Conservation (phyloP, 2,113 vertebrate species). For the Eptesicus fuscus region DNA sequence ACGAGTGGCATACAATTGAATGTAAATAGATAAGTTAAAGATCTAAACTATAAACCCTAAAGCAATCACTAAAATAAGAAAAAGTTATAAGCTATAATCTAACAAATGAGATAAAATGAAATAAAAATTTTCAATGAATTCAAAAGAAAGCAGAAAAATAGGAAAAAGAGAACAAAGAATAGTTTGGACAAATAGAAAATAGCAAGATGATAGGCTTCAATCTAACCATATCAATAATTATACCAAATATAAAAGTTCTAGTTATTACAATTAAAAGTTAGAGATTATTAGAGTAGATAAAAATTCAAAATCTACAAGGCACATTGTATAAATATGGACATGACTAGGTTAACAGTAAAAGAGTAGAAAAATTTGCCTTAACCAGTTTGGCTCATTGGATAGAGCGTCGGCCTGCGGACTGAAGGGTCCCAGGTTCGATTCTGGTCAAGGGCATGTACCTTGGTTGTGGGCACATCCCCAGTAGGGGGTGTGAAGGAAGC, state of each 20-base stretch:
- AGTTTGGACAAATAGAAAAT: not conserved
- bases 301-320: not conserved
- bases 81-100: not conserved
- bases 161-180: not conserved
- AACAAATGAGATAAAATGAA: not conserved
- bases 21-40: not conserved
- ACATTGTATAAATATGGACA: not conserved
- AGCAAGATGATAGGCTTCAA: not conserved
- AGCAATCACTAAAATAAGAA: constrained; percentile 8
- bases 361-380: no score
- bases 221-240: not conserved
- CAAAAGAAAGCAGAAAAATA: not conserved
- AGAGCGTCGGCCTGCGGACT: no score
- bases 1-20: not conserved
- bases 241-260: not conserved
- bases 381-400: no score
- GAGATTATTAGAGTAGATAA: not conserved
- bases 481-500: no score
- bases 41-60: not conserved
- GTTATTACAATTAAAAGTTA: not conserved
- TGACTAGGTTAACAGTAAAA: not conserved
- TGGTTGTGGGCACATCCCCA: no score
- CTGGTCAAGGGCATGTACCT: no score
- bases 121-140: not conserved
- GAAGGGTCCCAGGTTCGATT: no score